A percentile compares a stretch with the other conserved stretches of the same genome.
Conservation (phyloP, 2,888 invertebrate genomes). For the Phanerotoma sp. region DNA sequence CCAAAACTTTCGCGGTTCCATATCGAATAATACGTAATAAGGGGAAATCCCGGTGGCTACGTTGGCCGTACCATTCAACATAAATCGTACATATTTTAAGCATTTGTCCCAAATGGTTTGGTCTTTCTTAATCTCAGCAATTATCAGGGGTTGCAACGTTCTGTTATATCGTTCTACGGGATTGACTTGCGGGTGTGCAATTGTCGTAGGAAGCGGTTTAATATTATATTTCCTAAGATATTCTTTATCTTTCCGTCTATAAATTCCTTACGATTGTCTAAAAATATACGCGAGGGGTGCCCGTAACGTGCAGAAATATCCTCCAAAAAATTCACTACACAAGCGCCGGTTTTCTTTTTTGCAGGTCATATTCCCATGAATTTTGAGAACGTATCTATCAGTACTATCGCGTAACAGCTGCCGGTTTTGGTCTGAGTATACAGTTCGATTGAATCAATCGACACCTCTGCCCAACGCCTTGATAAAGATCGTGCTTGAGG, state of each 20-base stretch:
- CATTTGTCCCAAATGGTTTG: conserved; percentile 15
- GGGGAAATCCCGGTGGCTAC: neutral
- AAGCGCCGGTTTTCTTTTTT: conserved; percentile 2
- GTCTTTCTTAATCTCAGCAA: conserved; percentile 11
- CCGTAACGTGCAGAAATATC: conserved; percentile 19
- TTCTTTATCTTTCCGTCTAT: neutral
- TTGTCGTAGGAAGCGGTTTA: neutral
- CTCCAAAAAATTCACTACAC: conserved; percentile 2
- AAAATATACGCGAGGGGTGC: neutral
- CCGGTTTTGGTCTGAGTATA: too few relatives aligned
- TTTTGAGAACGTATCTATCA: conserved; percentile 20
- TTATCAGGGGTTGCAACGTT: conserved; percentile 23
- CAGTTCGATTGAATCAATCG: too few relatives aligned
- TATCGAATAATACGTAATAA: neutral
- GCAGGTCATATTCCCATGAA: conserved; percentile 15
- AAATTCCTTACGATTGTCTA: neutral
- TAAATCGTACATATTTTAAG: neutral
- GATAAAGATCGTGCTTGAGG: too few relatives aligned
- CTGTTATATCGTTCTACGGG: conserved; percentile 20
- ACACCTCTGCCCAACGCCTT: too few relatives aligned
- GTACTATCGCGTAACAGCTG: too few relatives aligned
- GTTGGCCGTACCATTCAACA: neutral
- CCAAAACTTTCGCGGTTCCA: neutral
- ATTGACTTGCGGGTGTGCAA: too few relatives aligned
- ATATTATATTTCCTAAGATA: neutral